A percentile compares a stretch with the other conserved stretches of the same genome.
These are phyloP conservation scores for Polypedilum pembai DNA, from an alignment of 1,140 invertebrate genomes.

Conservation along the genomic window DNA sequence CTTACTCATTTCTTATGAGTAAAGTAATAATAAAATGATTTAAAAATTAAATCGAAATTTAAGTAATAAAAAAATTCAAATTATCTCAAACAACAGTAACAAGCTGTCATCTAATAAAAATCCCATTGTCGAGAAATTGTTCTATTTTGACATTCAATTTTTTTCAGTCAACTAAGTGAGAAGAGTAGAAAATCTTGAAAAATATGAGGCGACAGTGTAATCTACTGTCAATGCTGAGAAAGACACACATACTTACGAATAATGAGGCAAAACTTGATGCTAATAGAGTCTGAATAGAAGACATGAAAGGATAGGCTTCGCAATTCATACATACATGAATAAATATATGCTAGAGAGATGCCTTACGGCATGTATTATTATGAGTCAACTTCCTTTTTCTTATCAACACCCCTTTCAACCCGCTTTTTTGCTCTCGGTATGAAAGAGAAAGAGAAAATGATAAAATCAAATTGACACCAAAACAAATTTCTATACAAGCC, in stretches of 20 bases:
- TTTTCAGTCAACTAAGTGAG: neutral
- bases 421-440: too few species aligned
- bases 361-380: neutral
- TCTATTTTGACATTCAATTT: neutral
- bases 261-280: neutral
- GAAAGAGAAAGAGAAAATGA: neutral
- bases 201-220: neutral
- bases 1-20: too few species aligned
- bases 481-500: neutral
- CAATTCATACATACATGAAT: too few species aligned
- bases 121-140: neutral
- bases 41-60: too few species aligned
- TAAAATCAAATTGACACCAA: slow-evolving; percentile 18
- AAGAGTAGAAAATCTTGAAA: neutral
- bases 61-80: too few species aligned
- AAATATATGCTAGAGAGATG: neutral
- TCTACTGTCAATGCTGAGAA: neutral
- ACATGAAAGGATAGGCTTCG: neutral
- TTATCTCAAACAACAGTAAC: too few species aligned
- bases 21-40: too few species aligned
- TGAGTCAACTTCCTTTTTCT: neutral
- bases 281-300: neutral
- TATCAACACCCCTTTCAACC: neutral
- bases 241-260: neutral
- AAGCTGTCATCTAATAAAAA: too few species aligned